Base-by-base conservation (phyloP, 2,113 vertebrate genomes). In the Rhabdomys dilectus region DNA sequence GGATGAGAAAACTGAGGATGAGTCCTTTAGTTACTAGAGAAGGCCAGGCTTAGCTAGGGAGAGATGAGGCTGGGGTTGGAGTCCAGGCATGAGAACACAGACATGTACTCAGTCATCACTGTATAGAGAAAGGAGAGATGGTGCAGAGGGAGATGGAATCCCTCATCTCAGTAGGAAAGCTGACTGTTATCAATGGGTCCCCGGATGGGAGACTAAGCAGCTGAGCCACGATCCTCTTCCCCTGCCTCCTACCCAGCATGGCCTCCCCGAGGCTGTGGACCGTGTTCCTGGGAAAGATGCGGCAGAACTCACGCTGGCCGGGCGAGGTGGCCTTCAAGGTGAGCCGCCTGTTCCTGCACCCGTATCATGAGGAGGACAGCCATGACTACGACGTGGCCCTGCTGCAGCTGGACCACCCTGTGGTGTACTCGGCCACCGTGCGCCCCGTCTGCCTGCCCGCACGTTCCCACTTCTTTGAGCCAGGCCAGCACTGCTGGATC, bases 311-410 rank as follows among this genome's bases (percentile, higher is more conserved):
- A 24, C 99, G 98, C 88, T 98, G 99, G 98, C 97, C 98, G 0
- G 98, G 98, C 0, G 99, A 99, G 94, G 99, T 99, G 80, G 99
- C 98, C 96, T 99, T 99, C 78, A 99, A 99, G 60, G 99, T 99
- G 72, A 98, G 96, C 10, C 98, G 89, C 48, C 98, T 99, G 97
- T 98, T 99, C 78, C 98, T 99, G 51, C 99, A 99, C 97, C 99
- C 99, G 0, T 99, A 99, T 96, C 99, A 99, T 0, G 99, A 99
- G 77, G 98, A 99, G 7, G 99, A 99, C 93, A 99, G 98, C 93
- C 98, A 99, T 0, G 99, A 99, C 98, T 99, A 99, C 0, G 99
- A 99, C 76, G 98, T 99, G 96, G 99, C 99, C 1, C 98, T 99
- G 94, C 98, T 99, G 85, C 99, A 99, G 97, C 98, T 99, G 45